Percentiles rank a stretch among this genome's conserved stretches.
phyloP scores from a whole-genome alignment of 30 jellyfish, hydroid and myxozoan genomes.

The Hydractinia echinata region DNA sequence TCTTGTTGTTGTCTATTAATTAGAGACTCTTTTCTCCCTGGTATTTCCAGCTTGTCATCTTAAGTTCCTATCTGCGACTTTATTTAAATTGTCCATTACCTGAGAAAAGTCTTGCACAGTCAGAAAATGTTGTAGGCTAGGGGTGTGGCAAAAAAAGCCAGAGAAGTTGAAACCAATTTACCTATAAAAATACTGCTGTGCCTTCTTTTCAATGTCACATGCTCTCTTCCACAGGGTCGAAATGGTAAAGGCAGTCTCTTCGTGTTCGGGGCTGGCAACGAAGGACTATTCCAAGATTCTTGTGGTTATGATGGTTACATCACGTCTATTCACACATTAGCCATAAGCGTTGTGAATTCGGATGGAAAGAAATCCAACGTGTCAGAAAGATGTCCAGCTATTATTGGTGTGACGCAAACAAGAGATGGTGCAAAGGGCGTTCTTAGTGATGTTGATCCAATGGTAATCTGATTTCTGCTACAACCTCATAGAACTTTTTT shows the following conservation, averaged over 20 bases:
- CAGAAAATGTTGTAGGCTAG: too few relatives aligned
- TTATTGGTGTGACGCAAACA: constrained; percentile 42
- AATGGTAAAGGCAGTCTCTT: constrained; percentile 41
- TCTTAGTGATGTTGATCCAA: constrained; percentile 1
- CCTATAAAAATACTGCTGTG: too few relatives aligned
- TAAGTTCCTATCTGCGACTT: too few relatives aligned
- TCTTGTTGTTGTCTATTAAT: too few relatives aligned
- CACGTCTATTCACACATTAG: constrained; percentile 33
- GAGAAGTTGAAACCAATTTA: too few relatives aligned
- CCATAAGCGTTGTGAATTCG: constrained; percentile 37
- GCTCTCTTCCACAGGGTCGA: constrained; percentile 35
- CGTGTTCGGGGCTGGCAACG: constrained; percentile 55
- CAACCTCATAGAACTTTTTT: too few relatives aligned
- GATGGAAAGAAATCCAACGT: constrained; percentile 18
- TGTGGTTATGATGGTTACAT: constrained; percentile 44
- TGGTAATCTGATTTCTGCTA: constrained; percentile 16
- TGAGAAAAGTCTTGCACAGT: too few relatives aligned
- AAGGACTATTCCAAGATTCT: constrained; percentile 36
- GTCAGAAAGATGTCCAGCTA: constrained; percentile 38
- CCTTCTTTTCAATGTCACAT: too few relatives aligned
- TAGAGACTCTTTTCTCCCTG: too few relatives aligned
- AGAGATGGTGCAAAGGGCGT: constrained; percentile 45
- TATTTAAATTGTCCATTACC: too few relatives aligned
- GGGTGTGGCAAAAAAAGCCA: too few relatives aligned
- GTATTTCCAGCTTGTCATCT: too few relatives aligned